Evolutionary conservation across 2,113 vertebrate genomes (phyloP), one percentile per base, ranked within the genome.

Genomic region (Caranx melampygus): DNA sequence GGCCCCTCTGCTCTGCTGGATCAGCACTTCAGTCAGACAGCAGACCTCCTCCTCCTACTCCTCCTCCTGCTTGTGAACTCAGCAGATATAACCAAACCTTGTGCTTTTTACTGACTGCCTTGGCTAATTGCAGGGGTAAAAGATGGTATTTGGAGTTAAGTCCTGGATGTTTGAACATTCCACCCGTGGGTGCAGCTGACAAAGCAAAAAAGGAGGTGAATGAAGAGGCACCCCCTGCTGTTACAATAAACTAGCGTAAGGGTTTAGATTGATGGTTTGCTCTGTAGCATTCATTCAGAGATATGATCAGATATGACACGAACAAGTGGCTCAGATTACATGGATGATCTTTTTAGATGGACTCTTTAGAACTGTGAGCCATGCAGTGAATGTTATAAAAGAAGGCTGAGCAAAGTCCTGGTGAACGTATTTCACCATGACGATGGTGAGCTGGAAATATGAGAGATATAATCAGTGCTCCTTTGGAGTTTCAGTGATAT

Each of bases 121-220:
- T 13, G 0, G 37, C 34, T 79, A 31, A 75, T 63, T 84, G 61
- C 47, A 37, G 47, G 14, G 64, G 57, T 13, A 42, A 51, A 58
- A 73, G 67, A 54, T 15, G 62, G 31, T 57, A 35, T 82, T 82
- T 82, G 21, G 49, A 60, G 35, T 55, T 64, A 35, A 75, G 40
- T 52, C 55, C 13, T 47, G 20, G 55, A 52, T 47, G 71, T 82
- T 86, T 52, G 26, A 73, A 72, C 75, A 77, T 80, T 87, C 74
- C 67, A 66, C 31, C 68, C 52, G 0, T 67, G 49, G 45, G 37
- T 64, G 76, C 70, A 55, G 77, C 72, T 78, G 63, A 84, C 63
- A 45, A 51, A 74, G 80, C 2, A 0, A 65, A 60, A 68, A 68
- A 61, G 51, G 26, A 63, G 73, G 45, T 57, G 40, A 71, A 75